Conservation (phyloP, 2,797 vertebrate genomes). For the Gymnoscopelus braueri region DNA sequence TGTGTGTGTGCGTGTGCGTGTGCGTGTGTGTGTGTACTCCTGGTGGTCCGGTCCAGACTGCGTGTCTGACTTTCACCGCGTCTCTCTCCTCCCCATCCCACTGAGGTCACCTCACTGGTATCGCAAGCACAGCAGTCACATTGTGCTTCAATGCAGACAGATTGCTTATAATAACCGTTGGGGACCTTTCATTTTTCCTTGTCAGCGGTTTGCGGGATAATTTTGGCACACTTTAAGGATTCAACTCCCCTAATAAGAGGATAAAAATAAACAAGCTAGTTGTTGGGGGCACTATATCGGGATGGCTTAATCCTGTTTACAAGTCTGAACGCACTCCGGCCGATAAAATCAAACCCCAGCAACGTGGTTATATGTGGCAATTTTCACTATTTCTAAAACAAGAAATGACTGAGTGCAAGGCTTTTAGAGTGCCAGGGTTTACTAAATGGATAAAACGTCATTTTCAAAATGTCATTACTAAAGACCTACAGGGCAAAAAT, state of each 20-base stretch:
- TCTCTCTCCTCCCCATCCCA: slow-evolving; percentile 66
- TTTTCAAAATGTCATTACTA: slow-evolving; percentile 80
- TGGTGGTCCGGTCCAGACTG: slow-evolving; percentile 75
- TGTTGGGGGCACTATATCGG: slow-evolving; percentile 83
- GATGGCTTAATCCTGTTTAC: slow-evolving; percentile 86
- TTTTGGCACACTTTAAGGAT: slow-evolving; percentile 86
- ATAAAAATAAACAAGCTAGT: slow-evolving; percentile 87
- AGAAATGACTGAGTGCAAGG: slow-evolving; percentile 73
- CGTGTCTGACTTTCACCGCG: slow-evolving; percentile 78
- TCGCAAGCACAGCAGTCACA: slow-evolving; percentile 86
- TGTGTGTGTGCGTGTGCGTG: slow-evolving; percentile 39
- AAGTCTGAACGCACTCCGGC: slow-evolving; percentile 76
- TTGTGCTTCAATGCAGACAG: slow-evolving; percentile 83
- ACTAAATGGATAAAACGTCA: slow-evolving; percentile 83
- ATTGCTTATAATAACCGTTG: slow-evolving; percentile 87
- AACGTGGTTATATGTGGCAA: slow-evolving; percentile 78
- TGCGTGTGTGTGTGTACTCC: slow-evolving; percentile 43
- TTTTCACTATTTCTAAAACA: slow-evolving; percentile 84
- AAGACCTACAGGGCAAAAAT: slow-evolving; percentile 68
- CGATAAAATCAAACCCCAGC: slow-evolving; percentile 76
- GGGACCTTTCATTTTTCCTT: slow-evolving; percentile 87
- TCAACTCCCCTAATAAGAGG: slow-evolving; percentile 82
- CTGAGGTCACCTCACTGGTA: slow-evolving; percentile 83
- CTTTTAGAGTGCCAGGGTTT: slow-evolving; percentile 72
- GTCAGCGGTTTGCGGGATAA: slow-evolving; percentile 86